A percentile compares a stretch with the other conserved stretches of the same genome.
These are phyloP conservation scores for Acrocephalus kingi DNA, from an alignment of 2,113 vertebrate genomes.

Conservation along the genomic window DNA sequence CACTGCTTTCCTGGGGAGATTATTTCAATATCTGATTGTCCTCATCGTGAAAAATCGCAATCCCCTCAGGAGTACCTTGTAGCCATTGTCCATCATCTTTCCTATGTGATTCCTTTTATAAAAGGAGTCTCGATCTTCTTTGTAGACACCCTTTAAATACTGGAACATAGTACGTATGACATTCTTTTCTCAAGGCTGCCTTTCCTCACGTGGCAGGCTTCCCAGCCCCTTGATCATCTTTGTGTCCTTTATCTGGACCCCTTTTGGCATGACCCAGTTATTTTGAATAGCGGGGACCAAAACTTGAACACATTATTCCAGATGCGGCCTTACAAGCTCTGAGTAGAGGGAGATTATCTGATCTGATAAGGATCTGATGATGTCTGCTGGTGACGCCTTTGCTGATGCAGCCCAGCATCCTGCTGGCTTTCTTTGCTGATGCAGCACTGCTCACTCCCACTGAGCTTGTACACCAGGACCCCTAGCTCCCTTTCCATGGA, in stretches of 20 bases:
- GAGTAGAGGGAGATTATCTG: not conserved
- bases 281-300: not conserved
- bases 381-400: not conserved
- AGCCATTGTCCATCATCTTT: not conserved
- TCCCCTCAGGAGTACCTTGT: not conserved
- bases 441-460: accelerated
- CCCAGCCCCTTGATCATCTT: not conserved
- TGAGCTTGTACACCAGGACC: not conserved
- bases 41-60: not conserved
- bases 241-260: not conserved
- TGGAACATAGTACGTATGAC: not conserved
- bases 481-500: not conserved
- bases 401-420: not conserved
- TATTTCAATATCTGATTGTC: not conserved
- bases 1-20: not conserved
- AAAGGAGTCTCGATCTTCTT: not conserved
- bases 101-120: not conserved
- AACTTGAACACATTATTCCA: not conserved
- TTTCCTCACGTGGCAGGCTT: not conserved
- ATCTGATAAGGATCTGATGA: not conserved
- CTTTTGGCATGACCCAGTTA: not conserved
- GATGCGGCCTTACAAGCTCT: not conserved
- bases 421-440: not conserved
- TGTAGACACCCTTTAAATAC: not conserved
- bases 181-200: not conserved